phyloP scores from a whole-genome alignment of 2,113 vertebrate species.

The Nothobranchius kuhntae region DNA sequence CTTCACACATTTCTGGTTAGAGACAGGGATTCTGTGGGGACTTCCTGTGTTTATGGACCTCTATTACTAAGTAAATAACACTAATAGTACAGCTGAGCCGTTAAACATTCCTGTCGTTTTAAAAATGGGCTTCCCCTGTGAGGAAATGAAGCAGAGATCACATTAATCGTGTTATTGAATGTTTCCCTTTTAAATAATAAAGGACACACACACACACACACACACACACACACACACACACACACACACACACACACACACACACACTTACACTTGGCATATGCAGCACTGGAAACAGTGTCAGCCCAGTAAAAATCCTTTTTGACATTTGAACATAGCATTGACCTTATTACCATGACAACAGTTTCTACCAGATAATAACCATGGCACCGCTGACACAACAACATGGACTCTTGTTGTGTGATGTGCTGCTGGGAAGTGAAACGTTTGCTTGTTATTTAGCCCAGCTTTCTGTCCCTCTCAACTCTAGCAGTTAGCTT shows the following conservation, averaged over 20 bases:
- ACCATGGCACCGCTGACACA: slow-evolving; percentile 69
- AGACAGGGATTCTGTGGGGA: slow-evolving; percentile 18
- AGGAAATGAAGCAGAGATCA: slow-evolving; percentile 13
- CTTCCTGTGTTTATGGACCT: slow-evolving; percentile 9
- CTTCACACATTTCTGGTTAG: slow-evolving; percentile 2
- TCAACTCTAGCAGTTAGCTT: background rate
- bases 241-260: background rate
- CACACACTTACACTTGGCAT: slow-evolving; percentile 48
- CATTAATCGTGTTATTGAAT: slow-evolving; percentile 15
- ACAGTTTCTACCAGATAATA: slow-evolving; percentile 62
- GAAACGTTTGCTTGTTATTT: slow-evolving; percentile 22
- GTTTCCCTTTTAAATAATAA: background rate
- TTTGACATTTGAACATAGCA: slow-evolving; percentile 72
- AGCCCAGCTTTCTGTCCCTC: background rate
- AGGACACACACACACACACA: slow-evolving; percentile 20
- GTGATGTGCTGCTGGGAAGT: slow-evolving; percentile 40
- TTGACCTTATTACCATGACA: slow-evolving; percentile 76
- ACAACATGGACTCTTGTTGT: slow-evolving; percentile 44
- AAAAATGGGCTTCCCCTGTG: background rate
- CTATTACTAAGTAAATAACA: slow-evolving; percentile 2
- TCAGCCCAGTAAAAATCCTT: slow-evolving; percentile 74
- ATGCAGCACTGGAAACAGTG: slow-evolving; percentile 64
- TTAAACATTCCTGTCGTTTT: slow-evolving; percentile 3
- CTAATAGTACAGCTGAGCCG: background rate
- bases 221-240: slow-evolving; percentile 40